Evolutionary conservation across 2,797 vertebrate species (phyloP), one percentile per base, ranked within the genome.

Genomic region (Gadopsis marmoratus): DNA sequence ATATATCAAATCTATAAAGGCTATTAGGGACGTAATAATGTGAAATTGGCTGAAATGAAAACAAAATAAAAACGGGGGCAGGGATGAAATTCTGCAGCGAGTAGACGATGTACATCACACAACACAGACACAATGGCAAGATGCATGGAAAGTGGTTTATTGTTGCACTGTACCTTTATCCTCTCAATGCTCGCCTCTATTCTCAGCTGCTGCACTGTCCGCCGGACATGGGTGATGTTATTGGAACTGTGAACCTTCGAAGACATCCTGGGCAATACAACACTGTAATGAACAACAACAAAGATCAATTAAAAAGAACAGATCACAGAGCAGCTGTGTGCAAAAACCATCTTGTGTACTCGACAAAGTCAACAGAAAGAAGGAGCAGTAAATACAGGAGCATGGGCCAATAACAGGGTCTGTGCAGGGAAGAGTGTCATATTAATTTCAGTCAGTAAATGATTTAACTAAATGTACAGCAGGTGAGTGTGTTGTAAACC

Each of bases 101-200:
- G 4, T 54, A 8, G 4, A 29, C 0, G 19, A 35, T 16, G 13
- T 8, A 26, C 8, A 9, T 41, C 23, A 31, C n/a, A 53, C 29
- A 37, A 51, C 48, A 33, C 3, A 41, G 1, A 23, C 56, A 43
- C 9, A 29, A 51, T n/a, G 19, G 37, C 3, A 21, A n/a, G 10
- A 59, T 19, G 19, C 14, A 45, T 5, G 16, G 11, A 31, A 13
- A 59, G 4, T 14, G 45, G 6, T 61, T 37, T 37, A 14, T 54
- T 7, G 54, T 50, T 37, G 48, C 54, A 48, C 21, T 53, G 71
- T 91, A 98, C 98, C 98, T 98, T 99, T 96, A 98, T 98, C 92
- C 98, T 97, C 83, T 99, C 97, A 2, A 97, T 95, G 87, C 95
- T 97, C 12, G 98, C 97, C 78, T 99, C 98, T 86, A 96, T 90